Evolutionary conservation across 2,113 vertebrate genomes (phyloP).

Genomic region (Psettodes erumei): DNA sequence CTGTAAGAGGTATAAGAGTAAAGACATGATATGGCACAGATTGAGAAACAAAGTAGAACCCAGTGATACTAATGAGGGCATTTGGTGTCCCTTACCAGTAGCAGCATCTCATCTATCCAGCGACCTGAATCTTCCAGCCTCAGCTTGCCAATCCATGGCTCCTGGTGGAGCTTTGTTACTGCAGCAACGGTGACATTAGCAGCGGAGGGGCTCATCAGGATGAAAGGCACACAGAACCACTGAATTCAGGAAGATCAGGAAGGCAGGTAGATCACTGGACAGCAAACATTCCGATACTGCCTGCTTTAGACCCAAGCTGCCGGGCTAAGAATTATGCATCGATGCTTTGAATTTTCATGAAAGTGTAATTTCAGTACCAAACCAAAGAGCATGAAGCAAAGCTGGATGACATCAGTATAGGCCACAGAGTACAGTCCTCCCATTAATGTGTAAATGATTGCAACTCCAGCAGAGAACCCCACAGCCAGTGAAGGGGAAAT

Average conservation of each 20-base stretch:
- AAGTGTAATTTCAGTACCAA: constrained; percentile 68
- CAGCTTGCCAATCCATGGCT: constrained; percentile 81
- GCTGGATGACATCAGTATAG: constrained; percentile 85
- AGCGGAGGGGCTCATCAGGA: constrained; percentile 75
- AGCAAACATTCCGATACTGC: too few species aligned
- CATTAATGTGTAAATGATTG: constrained; percentile 82
- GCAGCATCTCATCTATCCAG: constrained; percentile 83
- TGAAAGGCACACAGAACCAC: constrained; percentile 84
- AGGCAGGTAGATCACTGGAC: not conserved
- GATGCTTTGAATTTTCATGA: too few species aligned
- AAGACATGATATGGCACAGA: not conserved
- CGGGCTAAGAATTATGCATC: too few species aligned
- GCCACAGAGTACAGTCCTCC: constrained; percentile 87
- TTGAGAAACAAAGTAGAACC: not conserved
- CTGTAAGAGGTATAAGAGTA: too few species aligned
- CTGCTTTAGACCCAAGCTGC: too few species aligned
- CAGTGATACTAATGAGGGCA: not conserved
- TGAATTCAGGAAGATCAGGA: constrained; percentile 39
- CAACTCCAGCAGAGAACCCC: constrained; percentile 76
- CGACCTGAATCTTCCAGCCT: constrained; percentile 70
- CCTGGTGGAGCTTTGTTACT: constrained; percentile 60
- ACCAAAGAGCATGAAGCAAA: constrained; percentile 77
- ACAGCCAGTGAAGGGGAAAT: constrained; percentile 74
- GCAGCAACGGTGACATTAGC: constrained; percentile 59
- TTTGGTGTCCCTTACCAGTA: constrained; percentile 70